Evolutionary conservation across 2,113 vertebrate genomes (phyloP).

Genomic region (Oncorhynchus kisutch): DNA sequence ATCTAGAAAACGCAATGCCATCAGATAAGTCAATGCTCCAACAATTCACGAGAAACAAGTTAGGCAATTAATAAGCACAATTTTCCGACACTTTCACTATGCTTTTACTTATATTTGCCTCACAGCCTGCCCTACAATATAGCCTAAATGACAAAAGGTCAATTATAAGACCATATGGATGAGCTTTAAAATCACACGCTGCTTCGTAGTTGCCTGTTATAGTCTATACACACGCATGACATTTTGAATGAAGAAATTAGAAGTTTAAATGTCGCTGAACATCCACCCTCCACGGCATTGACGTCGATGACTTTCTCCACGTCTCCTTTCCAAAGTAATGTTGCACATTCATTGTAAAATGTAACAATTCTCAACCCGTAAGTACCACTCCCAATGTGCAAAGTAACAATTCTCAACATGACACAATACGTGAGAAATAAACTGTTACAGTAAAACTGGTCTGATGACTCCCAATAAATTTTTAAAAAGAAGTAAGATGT

Average conservation of each 20-base stretch:
- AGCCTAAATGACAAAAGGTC: background rate
- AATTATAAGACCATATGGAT: background rate
- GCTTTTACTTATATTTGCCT: background rate
- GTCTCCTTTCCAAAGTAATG: background rate
- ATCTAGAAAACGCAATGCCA: slow-evolving; percentile 27
- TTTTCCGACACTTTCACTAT: background rate
- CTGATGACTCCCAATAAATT: background rate
- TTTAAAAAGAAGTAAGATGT: background rate
- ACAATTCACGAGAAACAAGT: background rate
- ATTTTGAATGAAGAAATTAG: background rate
- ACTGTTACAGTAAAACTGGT: background rate
- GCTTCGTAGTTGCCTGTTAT: background rate
- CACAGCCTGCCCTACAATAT: background rate
- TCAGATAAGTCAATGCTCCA: slow-evolving; percentile 14
- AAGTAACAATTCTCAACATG: background rate
- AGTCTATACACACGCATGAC: background rate
- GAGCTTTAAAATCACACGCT: background rate
- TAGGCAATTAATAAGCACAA: slow-evolving; percentile 13
- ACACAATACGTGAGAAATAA: background rate
- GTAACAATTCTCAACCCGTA: background rate
- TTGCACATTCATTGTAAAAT: background rate
- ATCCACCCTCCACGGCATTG: background rate
- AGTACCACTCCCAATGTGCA: background rate
- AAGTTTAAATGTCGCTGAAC: background rate
- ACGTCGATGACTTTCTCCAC: background rate